These are phyloP conservation scores for Eremobia ochroleuca DNA, from an alignment of 2,888 invertebrate species.

Conservation along the genomic window DNA sequence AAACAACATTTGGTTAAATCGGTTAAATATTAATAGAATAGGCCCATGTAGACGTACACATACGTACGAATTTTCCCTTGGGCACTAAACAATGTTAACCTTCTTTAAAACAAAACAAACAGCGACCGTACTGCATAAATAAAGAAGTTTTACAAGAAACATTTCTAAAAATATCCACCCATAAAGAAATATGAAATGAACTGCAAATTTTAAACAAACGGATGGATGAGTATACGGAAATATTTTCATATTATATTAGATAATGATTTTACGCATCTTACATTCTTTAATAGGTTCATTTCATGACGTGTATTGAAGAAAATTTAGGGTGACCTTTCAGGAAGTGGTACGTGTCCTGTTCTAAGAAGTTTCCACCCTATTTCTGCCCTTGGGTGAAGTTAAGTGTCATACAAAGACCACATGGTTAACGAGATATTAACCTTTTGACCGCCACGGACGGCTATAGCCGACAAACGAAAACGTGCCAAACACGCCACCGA, in stretches of 20 bases:
- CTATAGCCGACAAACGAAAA: too few relatives aligned
- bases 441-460: too few relatives aligned
- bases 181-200: constrained; percentile 17
- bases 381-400: not conserved
- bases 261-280: not conserved
- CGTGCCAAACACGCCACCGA: too few relatives aligned
- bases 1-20: constrained; percentile 3
- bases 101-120: constrained; percentile 39
- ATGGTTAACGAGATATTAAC: not conserved
- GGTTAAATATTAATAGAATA: constrained; percentile 21
- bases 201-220: constrained; percentile 26
- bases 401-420: not conserved
- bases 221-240: not conserved
- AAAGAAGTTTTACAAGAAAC: constrained; percentile 49
- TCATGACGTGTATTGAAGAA: constrained; percentile 5
- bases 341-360: not conserved
- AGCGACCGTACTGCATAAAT: constrained; percentile 46
- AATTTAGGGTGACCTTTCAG: constrained; percentile 5
- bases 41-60: constrained; percentile 11
- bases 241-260: constrained; percentile 20
- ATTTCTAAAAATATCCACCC: constrained; percentile 42
- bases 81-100: constrained; percentile 49
- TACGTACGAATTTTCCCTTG: constrained; percentile 44
- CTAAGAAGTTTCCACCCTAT: constrained; percentile 4
- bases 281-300: constrained; percentile 8